Evolutionary conservation across 2,113 vertebrate species (phyloP).

Genomic region (Oryctolagus cuniculus): DNA sequence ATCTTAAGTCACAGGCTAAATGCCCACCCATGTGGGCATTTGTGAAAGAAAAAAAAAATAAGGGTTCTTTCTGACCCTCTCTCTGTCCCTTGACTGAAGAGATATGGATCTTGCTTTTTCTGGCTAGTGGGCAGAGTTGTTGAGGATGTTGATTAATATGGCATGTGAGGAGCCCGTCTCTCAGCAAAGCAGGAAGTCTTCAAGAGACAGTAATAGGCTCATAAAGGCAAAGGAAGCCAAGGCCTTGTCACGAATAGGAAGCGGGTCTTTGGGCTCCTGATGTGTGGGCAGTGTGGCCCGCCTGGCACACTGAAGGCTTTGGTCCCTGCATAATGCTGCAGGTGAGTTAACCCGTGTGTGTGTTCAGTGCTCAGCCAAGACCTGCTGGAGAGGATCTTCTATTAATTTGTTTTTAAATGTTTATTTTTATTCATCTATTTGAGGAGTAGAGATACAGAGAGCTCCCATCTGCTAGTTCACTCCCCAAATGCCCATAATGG

Average conservation of each 20-base stretch:
- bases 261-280: not conserved
- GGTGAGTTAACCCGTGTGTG: not conserved
- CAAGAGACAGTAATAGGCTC: constrained; percentile 3
- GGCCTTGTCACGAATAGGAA: constrained; percentile 5
- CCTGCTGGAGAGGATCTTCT: not conserved
- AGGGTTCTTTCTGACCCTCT: not conserved
- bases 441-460: too few relatives aligned
- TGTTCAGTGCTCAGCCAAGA: not conserved
- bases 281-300: not conserved
- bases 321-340: not conserved
- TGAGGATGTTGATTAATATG: constrained; percentile 38
- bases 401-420: too few relatives aligned
- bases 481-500: too few relatives aligned
- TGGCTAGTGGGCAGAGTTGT: constrained; percentile 15
- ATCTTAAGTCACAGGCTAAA: too few relatives aligned
- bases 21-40: too few relatives aligned
- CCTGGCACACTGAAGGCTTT: not conserved
- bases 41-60: not conserved
- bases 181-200: constrained; percentile 31
- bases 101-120: constrained; percentile 65
- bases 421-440: too few relatives aligned
- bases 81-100: not conserved
- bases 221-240: constrained; percentile 27
- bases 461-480: too few relatives aligned
- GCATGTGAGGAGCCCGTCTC: constrained; percentile 1